Conservation (phyloP, 2,888 invertebrate genomes). For the Hedychridium roseum region DNA sequence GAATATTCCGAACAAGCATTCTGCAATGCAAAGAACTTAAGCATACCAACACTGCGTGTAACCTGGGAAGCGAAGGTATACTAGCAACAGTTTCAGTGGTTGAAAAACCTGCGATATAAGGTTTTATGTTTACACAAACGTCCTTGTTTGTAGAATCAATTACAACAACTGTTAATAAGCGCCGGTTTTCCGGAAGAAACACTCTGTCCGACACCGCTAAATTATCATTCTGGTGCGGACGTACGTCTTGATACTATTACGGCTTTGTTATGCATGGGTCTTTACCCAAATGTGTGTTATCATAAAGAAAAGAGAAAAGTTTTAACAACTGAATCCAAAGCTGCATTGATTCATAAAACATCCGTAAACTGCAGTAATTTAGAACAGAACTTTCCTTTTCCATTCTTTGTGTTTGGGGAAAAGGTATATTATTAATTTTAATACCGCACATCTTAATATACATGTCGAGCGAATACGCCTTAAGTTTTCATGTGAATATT, state of each 20-base stretch:
- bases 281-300: constrained; percentile 96
- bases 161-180: constrained; percentile 73
- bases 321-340: constrained; percentile 92
- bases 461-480: background rate
- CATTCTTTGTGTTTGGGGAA: constrained; percentile 97
- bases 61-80: constrained; percentile 88
- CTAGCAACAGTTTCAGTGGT: background rate
- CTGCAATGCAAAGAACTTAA: constrained; percentile 92
- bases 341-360: constrained; percentile 94
- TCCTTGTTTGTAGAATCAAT: constrained; percentile 66
- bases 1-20: constrained; percentile 82
- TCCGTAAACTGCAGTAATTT: constrained; percentile 92
- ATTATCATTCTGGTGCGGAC: constrained; percentile 79
- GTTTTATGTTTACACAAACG: background rate
- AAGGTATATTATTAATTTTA: constrained; percentile 68
- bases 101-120: too few species aligned
- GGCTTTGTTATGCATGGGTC: constrained; percentile 86
- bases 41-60: constrained; percentile 87
- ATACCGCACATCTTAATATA: background rate
- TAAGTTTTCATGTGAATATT: constrained; percentile 11
- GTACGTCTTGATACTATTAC: constrained; percentile 83
- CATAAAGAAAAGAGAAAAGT: constrained; percentile 97
- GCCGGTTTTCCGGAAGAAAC: constrained; percentile 92
- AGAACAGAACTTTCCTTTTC: constrained; percentile 87
- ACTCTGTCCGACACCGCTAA: constrained; percentile 77